Evolutionary conservation across 2,888 invertebrate genomes (phyloP).

Genomic region (Pseudococcus viburni): DNA sequence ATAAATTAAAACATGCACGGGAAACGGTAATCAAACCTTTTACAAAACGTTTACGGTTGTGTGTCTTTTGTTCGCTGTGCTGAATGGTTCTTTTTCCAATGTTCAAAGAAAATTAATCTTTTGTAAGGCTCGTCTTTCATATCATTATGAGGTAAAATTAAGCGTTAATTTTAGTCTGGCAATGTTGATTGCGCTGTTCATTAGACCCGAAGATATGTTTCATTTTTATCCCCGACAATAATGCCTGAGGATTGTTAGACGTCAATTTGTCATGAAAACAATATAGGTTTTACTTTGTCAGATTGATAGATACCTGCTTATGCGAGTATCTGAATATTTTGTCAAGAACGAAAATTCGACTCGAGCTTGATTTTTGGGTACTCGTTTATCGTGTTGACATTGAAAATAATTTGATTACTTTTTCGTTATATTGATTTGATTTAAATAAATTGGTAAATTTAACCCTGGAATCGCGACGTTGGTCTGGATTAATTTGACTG

Average conservation of each 20-base stretch:
- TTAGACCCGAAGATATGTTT: constrained; percentile 26
- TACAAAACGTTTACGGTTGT: constrained; percentile 45
- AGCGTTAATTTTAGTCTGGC: constrained; percentile 38
- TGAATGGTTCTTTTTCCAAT: constrained; percentile 54
- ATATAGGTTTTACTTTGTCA: not conserved
- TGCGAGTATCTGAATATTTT: no score
- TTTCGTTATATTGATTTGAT: no score
- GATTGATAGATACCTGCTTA: not conserved
- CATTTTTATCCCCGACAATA: not conserved
- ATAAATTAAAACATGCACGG: constrained; percentile 46
- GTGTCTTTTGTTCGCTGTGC: constrained; percentile 40
- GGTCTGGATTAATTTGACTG: no score
- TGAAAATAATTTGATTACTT: no score
- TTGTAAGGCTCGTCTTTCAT: constrained; percentile 34
- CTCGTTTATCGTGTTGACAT: no score
- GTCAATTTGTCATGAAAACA: constrained; percentile 13
- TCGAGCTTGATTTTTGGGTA: no score
- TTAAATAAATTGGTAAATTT: no score
- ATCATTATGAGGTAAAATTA: constrained; percentile 47
- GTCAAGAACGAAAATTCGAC: no score
- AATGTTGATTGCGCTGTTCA: constrained; percentile 43
- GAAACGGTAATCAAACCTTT: constrained; percentile 53
- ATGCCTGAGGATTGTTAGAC: not conserved
- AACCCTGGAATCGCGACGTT: no score
- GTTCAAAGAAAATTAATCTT: constrained; percentile 56